phyloP scores from a whole-genome alignment of 2,113 vertebrate genomes.

The Mixornis gularis region DNA sequence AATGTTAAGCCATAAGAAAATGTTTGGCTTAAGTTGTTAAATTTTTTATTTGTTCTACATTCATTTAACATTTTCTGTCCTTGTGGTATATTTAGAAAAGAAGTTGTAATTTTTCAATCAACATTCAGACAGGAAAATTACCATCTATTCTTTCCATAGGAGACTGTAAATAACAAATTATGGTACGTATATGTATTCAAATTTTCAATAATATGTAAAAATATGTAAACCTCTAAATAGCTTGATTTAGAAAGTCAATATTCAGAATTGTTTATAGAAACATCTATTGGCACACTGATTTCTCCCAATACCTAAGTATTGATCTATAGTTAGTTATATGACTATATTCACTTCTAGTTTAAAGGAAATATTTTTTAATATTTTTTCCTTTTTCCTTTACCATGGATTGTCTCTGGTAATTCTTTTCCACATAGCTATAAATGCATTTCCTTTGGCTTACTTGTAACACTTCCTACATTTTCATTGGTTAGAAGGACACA shows the following conservation, averaged over 20 bases:
- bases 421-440: neutral
- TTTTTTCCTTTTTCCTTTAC: neutral
- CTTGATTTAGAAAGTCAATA: neutral
- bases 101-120: neutral
- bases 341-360: neutral
- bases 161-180: neutral
- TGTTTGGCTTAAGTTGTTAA: neutral
- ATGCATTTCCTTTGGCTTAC: neutral
- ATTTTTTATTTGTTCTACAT: neutral
- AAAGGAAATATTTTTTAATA: neutral
- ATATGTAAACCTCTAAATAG: neutral
- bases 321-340: neutral
- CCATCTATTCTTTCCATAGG: fast-evolving
- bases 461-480: neutral
- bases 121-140: neutral
- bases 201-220: neutral
- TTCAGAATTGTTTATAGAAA: neutral
- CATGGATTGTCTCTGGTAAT: neutral
- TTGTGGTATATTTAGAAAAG: neutral
- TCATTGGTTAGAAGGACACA: neutral
- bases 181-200: neutral
- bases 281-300: neutral
- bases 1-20: neutral
- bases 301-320: neutral
- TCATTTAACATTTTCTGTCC: neutral